Percentiles rank a stretch among this genome's conserved stretches.
phyloP scores from a whole-genome alignment of 2,888 invertebrate species.

The Dendrolimus houi region DNA sequence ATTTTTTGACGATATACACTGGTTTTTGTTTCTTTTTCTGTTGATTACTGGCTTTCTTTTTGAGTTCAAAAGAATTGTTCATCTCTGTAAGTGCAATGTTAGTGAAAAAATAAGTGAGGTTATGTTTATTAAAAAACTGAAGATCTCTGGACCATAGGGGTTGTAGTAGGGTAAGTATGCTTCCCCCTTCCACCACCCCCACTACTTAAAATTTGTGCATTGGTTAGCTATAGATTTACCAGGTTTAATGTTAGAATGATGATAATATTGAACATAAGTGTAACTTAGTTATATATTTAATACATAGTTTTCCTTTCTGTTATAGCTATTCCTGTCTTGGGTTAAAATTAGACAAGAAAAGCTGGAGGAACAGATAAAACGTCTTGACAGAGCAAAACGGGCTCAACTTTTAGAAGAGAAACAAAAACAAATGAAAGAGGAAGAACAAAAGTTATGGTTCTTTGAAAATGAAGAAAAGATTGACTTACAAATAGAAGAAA shows the following conservation, averaged over 20 bases:
- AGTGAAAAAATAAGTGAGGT: no score
- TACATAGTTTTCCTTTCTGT: slow-evolving; percentile 13
- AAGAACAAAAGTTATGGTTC: slow-evolving; percentile 84
- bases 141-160: no score
- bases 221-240: no score
- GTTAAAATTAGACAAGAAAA: slow-evolving; percentile 70
- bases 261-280: not conserved
- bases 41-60: no score
- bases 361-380: slow-evolving; percentile 76
- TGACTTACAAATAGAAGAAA: slow-evolving; percentile 81
- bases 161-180: no score
- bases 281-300: not conserved
- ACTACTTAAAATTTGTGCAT: no score
- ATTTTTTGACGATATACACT: no score
- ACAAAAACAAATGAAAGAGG: slow-evolving; percentile 70
- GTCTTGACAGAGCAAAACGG: slow-evolving; percentile 75
- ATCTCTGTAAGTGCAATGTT: no score
- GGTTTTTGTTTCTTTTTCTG: no score
- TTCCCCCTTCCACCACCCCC: no score
- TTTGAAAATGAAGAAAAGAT: slow-evolving; percentile 88
- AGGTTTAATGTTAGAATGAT: not conserved
- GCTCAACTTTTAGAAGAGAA: slow-evolving; percentile 59
- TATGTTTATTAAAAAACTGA: no score
- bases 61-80: no score
- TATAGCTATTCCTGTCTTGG: slow-evolving; percentile 77